A percentile compares a stretch with the other conserved stretches of the same genome.
These are phyloP conservation scores for Dicrurus megarhynchus DNA, from an alignment of 2,113 vertebrate species.

Conservation along the genomic window DNA sequence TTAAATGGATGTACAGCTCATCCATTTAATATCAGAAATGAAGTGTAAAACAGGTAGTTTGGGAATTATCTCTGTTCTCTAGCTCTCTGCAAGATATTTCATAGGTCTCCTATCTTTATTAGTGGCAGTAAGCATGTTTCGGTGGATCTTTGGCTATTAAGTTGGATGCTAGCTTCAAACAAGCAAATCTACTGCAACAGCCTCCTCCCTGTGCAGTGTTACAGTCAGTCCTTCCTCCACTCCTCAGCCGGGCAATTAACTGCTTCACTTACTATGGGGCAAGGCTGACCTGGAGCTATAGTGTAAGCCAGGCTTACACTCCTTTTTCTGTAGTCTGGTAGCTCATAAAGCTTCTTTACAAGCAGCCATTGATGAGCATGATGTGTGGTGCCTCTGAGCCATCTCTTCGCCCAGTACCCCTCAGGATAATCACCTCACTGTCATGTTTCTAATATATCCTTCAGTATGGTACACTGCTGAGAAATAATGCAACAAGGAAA, in stretches of 20 bases:
- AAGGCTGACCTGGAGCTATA: neutral
- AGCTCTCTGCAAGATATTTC: neutral
- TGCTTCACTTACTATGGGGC: neutral
- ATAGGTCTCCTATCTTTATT: neutral
- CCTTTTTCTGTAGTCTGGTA: neutral
- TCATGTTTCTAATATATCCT: neutral
- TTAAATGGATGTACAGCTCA: neutral
- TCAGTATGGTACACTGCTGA: neutral
- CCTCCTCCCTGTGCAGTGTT: neutral
- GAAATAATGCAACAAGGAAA: neutral
- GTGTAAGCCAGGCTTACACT: neutral
- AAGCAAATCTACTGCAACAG: neutral
- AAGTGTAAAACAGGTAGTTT: neutral
- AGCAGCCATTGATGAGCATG: neutral
- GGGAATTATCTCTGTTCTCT: neutral
- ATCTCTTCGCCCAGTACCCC: neutral
- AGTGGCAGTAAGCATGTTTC: neutral
- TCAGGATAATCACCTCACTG: neutral
- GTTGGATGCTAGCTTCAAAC: neutral
- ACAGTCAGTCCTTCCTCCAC: neutral
- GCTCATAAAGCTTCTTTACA: neutral
- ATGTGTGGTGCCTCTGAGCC: neutral
- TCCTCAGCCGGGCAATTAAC: neutral
- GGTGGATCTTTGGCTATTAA: neutral
- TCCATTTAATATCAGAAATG: too few species aligned